A percentile compares a stretch with the other conserved stretches of the same genome.
Evolutionary conservation across 2,888 invertebrate species (phyloP).

Genomic region (Thelaira solivaga): DNA sequence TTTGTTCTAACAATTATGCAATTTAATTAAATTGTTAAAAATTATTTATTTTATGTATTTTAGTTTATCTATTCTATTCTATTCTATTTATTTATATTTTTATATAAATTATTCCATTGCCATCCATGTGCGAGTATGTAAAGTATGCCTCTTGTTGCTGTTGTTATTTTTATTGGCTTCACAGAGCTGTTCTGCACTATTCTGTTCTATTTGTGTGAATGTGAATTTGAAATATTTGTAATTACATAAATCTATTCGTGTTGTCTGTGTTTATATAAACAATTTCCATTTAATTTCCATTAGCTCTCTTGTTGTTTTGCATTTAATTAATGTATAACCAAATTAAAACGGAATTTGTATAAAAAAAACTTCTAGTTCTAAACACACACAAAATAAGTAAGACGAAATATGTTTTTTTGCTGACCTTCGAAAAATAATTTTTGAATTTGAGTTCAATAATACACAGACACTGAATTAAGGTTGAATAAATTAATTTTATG

Average conservation of each 20-base stretch:
- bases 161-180: neutral
- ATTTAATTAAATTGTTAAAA: slow-evolving; percentile 53
- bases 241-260: neutral
- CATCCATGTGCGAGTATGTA: too few species aligned
- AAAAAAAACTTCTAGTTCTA: neutral
- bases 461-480: neutral
- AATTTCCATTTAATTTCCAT: slow-evolving; percentile 42
- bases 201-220: neutral
- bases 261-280: slow-evolving; percentile 10
- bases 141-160: neutral
- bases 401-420: neutral
- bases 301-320: slow-evolving; percentile 29
- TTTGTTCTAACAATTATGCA: slow-evolving; percentile 41
- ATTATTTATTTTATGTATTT: slow-evolving; percentile 26
- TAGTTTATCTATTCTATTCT: slow-evolving; percentile 1
- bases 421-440: slow-evolving; percentile 6
- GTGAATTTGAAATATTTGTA: neutral
- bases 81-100: neutral
- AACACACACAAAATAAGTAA: too few species aligned
- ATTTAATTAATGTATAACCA: slow-evolving; percentile 38
- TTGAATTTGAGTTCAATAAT: neutral
- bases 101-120: neutral
- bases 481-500: neutral
- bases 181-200: neutral
- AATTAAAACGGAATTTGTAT: slow-evolving; percentile 36